Conservation (phyloP, 2,888 invertebrate genomes). For the Nomada flava region DNA sequence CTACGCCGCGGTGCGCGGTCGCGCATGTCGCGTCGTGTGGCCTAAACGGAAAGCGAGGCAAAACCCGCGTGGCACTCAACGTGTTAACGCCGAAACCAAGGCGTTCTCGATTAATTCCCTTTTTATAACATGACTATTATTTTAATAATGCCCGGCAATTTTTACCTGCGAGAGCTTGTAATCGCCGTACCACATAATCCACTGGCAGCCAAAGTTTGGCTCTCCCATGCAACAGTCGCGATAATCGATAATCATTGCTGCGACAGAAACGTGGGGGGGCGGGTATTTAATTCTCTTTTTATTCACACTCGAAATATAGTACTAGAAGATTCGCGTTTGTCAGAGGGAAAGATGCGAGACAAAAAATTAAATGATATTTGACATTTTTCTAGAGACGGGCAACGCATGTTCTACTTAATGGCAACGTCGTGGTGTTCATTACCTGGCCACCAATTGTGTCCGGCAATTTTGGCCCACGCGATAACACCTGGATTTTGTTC, state of each 20-base stretch:
- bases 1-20: no score
- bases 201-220: slow-evolving; percentile 78
- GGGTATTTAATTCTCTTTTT: background rate
- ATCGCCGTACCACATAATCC: slow-evolving; percentile 83
- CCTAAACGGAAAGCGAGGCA: no score
- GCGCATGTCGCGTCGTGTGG: no score
- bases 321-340: background rate
- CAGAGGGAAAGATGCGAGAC: background rate
- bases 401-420: no score
- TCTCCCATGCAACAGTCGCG: slow-evolving; percentile 78
- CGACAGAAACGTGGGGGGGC: slow-evolving; percentile 12
- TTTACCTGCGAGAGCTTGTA: slow-evolving; percentile 78
- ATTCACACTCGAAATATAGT: background rate
- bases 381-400: no score
- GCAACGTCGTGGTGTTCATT: background rate
- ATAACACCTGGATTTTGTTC: slow-evolving; percentile 79
- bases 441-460: slow-evolving; percentile 81
- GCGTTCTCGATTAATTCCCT: background rate
- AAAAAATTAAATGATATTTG: no score
- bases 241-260: slow-evolving; percentile 80
- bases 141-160: slow-evolving; percentile 9
- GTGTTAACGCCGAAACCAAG: background rate
- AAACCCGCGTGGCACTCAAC: no score
- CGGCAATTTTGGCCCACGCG: slow-evolving; percentile 79
- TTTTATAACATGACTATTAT: background rate